Conservation (phyloP, 2,113 vertebrate species). For the Xerus inauris region DNA sequence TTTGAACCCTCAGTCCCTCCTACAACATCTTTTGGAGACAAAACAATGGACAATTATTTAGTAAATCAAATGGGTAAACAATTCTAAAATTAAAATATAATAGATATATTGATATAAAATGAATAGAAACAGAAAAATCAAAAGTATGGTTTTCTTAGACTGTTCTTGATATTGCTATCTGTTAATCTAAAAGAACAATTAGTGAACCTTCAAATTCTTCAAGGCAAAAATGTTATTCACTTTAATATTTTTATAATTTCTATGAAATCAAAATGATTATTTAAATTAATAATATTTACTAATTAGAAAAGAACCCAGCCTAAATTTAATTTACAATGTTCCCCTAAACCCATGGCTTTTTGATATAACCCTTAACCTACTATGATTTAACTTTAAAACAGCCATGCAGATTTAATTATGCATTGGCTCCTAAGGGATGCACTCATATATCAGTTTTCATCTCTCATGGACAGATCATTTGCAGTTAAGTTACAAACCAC, state of each 20-base stretch:
- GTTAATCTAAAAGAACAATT: neutral
- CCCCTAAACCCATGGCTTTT: constrained; percentile 55
- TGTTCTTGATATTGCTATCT: neutral
- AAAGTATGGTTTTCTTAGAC: neutral
- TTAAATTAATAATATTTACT: constrained; percentile 72
- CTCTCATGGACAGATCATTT: constrained; percentile 63
- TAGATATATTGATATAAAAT: neutral
- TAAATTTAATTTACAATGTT: constrained; percentile 70
- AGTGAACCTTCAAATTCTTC: neutral
- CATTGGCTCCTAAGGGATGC: neutral
- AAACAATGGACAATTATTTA: neutral
- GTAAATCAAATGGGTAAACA: neutral
- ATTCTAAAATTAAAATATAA: neutral
- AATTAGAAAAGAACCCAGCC: constrained; percentile 63
- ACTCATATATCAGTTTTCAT: constrained; percentile 66
- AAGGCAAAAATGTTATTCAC: neutral
- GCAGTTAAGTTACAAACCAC: constrained; percentile 62
- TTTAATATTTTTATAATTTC: constrained; percentile 57
- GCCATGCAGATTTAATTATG: constrained; percentile 67
- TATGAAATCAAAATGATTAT: constrained; percentile 71
- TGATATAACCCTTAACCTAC: constrained; percentile 26
- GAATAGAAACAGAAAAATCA: neutral
- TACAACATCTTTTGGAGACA: neutral
- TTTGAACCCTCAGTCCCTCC: neutral
- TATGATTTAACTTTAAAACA: constrained; percentile 57